Conservation (phyloP, 2,888 invertebrate species). For the Diarsia brunnea region DNA sequence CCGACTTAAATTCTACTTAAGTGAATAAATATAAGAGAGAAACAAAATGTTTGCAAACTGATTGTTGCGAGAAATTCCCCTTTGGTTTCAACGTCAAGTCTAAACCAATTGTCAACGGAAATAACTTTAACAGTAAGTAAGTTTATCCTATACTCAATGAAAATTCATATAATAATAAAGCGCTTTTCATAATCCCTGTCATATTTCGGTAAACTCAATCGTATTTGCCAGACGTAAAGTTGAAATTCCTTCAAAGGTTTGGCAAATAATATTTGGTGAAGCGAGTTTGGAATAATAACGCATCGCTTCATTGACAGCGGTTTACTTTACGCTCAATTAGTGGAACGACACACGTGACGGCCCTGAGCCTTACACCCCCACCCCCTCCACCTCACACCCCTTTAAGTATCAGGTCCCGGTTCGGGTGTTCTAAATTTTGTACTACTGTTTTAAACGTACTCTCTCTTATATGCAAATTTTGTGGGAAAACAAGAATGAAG, state of each 20-base stretch:
- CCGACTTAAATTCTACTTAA: conserved; percentile 8
- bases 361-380: conserved; percentile 50
- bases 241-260: conserved; percentile 55
- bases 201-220: conserved; percentile 33
- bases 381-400: conserved; percentile 43
- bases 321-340: conserved; percentile 84
- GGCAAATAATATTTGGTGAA: conserved; percentile 72
- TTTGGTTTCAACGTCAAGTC: conserved; percentile 26
- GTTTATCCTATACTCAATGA: conserved; percentile 56
- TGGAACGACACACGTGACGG: conserved; percentile 76
- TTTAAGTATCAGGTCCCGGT: conserved; percentile 47
- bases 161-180: conserved; percentile 62
- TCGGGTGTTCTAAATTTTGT: conserved; percentile 55
- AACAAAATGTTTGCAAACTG: neutral
- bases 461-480: conserved; percentile 57
- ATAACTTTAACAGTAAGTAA: conserved; percentile 48
- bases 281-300: conserved; percentile 77
- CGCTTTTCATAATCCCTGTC: conserved; percentile 50
- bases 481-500: conserved; percentile 45
- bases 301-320: conserved; percentile 78
- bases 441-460: conserved; percentile 55
- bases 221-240: conserved; percentile 41
- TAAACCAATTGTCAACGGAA: conserved; percentile 42
- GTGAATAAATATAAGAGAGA: conserved; percentile 1
- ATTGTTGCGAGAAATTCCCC: conserved; percentile 2